A percentile compares a stretch with the other conserved stretches of the same genome.
Conservation (phyloP, 2,888 invertebrate species). For the Scelioninae gen. 2 region DNA sequence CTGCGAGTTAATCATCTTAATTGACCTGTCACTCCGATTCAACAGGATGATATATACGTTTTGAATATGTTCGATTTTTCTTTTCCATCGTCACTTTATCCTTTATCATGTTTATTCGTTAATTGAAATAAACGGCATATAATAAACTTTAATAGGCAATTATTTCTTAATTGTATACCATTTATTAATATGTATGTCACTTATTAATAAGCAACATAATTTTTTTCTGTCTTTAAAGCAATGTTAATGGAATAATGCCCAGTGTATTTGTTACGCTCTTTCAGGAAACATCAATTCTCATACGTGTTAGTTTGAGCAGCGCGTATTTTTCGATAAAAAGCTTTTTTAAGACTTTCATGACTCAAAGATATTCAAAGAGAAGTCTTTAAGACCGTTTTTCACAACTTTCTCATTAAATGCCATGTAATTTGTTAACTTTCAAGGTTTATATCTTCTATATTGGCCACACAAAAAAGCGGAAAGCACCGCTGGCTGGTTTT, state of each 20-base stretch:
- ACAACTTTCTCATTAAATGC: constrained; percentile 43
- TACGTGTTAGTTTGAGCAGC: constrained; percentile 15
- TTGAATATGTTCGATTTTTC: constrained; percentile 6
- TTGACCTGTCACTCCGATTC: constrained; percentile 31
- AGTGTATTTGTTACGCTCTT: not conserved
- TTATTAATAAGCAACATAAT: too few species aligned
- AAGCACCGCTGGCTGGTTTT: constrained; percentile 16
- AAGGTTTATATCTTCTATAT: constrained; percentile 24
- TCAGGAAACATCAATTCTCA: constrained; percentile 5
- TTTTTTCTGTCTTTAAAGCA: too few species aligned
- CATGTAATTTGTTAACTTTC: constrained; percentile 37
- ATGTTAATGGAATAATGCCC: too few species aligned
- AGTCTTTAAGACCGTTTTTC: constrained; percentile 33
- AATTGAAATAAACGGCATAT: too few species aligned
- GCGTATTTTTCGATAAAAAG: constrained; percentile 36
- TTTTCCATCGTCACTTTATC: not conserved
- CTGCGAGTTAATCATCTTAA: constrained; percentile 49
- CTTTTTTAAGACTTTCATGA: constrained; percentile 35
- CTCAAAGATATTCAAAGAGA: constrained; percentile 9
- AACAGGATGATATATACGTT: not conserved
- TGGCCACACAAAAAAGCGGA: constrained; percentile 20
- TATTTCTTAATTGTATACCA: too few species aligned
- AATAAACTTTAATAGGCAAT: too few species aligned
- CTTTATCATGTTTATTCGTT: too few species aligned
- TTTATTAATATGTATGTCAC: too few species aligned